Percentiles rank a stretch among this genome's conserved stretches.
These are phyloP conservation scores for Polydrusus pterygomalis DNA, from an alignment of 2,888 invertebrate species.

Conservation along the genomic window DNA sequence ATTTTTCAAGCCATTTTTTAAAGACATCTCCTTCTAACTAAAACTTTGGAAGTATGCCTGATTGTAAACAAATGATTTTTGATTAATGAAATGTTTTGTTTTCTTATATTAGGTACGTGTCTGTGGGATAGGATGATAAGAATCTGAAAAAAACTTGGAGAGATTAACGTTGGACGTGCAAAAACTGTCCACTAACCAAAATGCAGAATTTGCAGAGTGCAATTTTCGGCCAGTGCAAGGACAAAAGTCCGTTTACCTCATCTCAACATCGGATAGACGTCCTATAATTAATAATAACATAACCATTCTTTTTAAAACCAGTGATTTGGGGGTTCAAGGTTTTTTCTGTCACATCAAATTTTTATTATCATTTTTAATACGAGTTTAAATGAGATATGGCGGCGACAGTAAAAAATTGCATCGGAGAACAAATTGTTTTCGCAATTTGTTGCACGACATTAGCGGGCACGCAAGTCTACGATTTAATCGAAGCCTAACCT, in stretches of 20 bases:
- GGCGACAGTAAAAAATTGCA: constrained; percentile 45
- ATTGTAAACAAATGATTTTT: too few relatives aligned
- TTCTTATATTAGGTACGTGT: too few relatives aligned
- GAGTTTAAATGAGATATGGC: constrained; percentile 44
- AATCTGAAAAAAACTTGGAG: too few relatives aligned
- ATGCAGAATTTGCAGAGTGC: constrained; percentile 52
- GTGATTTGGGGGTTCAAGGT: constrained; percentile 56
- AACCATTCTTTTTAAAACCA: constrained; percentile 59
- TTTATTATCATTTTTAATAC: constrained; percentile 50
- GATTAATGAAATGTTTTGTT: too few relatives aligned
- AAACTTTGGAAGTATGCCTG: too few relatives aligned
- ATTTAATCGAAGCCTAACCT: constrained; percentile 16
- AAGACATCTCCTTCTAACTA: too few relatives aligned
- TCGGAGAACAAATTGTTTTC: constrained; percentile 28
- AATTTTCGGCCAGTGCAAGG: constrained; percentile 65
- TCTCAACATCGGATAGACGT: constrained; percentile 60
- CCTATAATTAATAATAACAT: constrained; percentile 62
- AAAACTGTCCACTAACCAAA: constrained; percentile 31
- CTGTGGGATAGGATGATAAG: too few relatives aligned
- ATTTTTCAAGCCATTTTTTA: too few relatives aligned
- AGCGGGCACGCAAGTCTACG: constrained; percentile 35
- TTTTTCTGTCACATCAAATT: constrained; percentile 51
- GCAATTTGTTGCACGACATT: constrained; percentile 23
- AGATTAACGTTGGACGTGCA: constrained; percentile 26
- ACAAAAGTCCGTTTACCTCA: constrained; percentile 71